A percentile compares a stretch with the other conserved stretches of the same genome.
phyloP scores from a whole-genome alignment of 92 coral and sea anemone genomes.

The Phenganax stokvisi region DNA sequence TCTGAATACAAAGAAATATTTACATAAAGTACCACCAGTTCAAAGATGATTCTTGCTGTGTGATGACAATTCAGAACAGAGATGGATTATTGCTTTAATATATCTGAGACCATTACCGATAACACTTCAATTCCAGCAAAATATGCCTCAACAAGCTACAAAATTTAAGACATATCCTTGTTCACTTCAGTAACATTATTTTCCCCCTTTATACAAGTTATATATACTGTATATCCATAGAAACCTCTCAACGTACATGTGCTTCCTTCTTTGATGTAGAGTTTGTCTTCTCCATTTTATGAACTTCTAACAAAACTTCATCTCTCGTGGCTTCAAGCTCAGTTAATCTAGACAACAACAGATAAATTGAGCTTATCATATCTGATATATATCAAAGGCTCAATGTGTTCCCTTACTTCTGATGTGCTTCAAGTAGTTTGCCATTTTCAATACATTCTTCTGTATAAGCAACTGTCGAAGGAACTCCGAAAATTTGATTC shows the following conservation, averaged over 20 bases:
- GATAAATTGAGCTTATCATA: background rate
- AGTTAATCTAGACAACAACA: constrained; percentile 50
- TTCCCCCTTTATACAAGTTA: background rate
- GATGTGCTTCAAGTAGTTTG: constrained; percentile 81
- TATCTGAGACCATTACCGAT: constrained; percentile 55
- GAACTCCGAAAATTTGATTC: constrained; percentile 90
- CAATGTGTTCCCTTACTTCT: constrained; percentile 49
- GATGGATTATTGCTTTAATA: too few relatives aligned
- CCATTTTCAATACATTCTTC: constrained; percentile 72
- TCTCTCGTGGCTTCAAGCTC: constrained; percentile 94
- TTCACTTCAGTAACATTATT: background rate
- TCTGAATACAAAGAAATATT: constrained; percentile 37
- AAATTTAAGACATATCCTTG: constrained; percentile 1
- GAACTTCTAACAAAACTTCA: constrained; percentile 85
- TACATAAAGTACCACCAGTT: background rate
- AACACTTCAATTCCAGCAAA: constrained; percentile 59
- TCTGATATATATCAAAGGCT: background rate
- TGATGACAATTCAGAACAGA: too few relatives aligned
- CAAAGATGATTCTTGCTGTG: too few relatives aligned
- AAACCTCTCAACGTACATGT: constrained; percentile 1
- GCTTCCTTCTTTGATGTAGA: constrained; percentile 60
- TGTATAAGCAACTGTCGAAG: constrained; percentile 82
- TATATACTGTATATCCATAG: background rate
- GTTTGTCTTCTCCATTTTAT: constrained; percentile 72
- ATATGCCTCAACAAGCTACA: constrained; percentile 74